These are phyloP conservation scores for Pyrocephalus nanus DNA, from an alignment of 2,797 vertebrate species.

Conservation along the genomic window DNA sequence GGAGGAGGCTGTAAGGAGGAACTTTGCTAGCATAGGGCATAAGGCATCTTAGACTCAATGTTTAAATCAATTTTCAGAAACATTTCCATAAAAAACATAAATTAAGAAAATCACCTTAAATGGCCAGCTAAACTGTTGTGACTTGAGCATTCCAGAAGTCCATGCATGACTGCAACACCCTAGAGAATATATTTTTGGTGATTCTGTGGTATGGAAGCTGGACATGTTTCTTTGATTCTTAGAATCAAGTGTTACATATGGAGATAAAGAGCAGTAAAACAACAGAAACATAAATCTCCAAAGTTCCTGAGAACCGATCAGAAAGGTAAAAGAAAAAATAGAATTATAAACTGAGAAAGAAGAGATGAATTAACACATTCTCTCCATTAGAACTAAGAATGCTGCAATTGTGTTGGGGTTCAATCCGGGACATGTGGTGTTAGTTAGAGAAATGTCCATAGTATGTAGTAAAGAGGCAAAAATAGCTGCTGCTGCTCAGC, in stretches of 20 bases:
- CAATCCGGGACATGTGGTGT: background rate
- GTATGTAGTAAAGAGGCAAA: background rate
- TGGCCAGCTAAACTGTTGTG: background rate
- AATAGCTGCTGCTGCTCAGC: background rate
- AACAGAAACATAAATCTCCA: background rate
- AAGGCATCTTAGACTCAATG: background rate
- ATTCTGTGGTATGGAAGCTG: background rate
- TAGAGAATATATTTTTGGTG: background rate
- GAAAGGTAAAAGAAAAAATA: background rate
- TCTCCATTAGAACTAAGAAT: background rate
- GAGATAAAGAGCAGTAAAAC: background rate
- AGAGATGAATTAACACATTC: background rate
- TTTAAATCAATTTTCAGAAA: background rate
- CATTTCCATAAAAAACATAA: background rate
- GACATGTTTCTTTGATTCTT: background rate
- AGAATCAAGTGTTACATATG: background rate
- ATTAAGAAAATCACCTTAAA: background rate
- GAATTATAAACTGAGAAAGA: background rate
- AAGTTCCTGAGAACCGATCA: background rate
- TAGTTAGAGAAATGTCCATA: background rate
- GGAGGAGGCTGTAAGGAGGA: background rate
- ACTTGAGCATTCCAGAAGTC: background rate
- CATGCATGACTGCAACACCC: background rate
- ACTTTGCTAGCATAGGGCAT: background rate
- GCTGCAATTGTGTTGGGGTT: background rate